Conservation (phyloP, 53 echinoderm and acorn worm genomes). For the Antedon mediterranea region DNA sequence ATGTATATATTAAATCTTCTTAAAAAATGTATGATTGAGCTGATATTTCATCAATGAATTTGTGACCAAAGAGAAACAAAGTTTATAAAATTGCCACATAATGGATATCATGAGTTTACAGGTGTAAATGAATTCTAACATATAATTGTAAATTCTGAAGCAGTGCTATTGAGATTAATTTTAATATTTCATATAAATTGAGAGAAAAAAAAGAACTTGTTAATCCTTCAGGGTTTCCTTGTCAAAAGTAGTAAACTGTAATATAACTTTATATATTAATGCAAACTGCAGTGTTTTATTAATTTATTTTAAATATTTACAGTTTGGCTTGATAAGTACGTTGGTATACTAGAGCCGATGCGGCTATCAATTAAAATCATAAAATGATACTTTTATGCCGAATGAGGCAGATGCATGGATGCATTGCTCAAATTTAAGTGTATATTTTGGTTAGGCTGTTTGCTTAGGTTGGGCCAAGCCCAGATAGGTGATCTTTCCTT, state of each 20-base stretch:
- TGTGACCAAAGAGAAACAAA: neutral
- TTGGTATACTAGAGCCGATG: neutral
- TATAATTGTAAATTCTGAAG: neutral
- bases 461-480: conserved; percentile 1
- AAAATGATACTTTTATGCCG: neutral
- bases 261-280: neutral
- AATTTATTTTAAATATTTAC: neutral
- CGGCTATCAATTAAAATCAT: neutral
- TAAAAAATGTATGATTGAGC: no score
- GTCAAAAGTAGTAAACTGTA: neutral
- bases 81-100: neutral
- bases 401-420: neutral
- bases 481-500: neutral
- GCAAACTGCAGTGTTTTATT: neutral
- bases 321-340: no score
- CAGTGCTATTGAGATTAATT: neutral
- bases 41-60: no score
- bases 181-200: no score
- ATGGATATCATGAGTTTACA: neutral
- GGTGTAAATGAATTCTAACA: neutral
- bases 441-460: neutral
- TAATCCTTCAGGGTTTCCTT: neutral
- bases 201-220: neutral
- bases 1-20: no score
- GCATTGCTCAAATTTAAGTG: neutral